Conservation (phyloP, 2,888 invertebrate genomes). For the Crocallis elinguaria region DNA sequence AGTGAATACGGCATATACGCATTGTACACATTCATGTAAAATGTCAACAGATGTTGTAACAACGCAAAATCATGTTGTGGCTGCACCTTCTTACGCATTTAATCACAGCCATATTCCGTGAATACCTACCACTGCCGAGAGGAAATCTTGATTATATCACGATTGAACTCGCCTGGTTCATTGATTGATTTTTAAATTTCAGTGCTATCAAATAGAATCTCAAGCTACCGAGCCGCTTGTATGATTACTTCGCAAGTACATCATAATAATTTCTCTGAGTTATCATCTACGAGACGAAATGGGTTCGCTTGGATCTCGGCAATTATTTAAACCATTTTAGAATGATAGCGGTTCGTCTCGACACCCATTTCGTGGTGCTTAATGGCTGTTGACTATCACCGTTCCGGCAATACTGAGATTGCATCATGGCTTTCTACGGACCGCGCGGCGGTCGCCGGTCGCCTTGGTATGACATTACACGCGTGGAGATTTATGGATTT, state of each 20-base stretch:
- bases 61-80: slow-evolving; percentile 20
- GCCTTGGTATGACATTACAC: slow-evolving; percentile 32
- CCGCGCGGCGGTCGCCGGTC: slow-evolving; percentile 23
- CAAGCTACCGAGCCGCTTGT: slow-evolving; percentile 1
- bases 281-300: slow-evolving; percentile 18
- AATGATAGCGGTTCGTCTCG: slow-evolving; percentile 29
- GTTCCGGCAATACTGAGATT: slow-evolving; percentile 48
- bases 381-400: slow-evolving; percentile 45
- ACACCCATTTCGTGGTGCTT: slow-evolving; percentile 35
- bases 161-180: slow-evolving; percentile 9
- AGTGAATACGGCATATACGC: slow-evolving; percentile 25
- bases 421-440: slow-evolving; percentile 68
- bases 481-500: slow-evolving; percentile 59
- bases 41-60: slow-evolving; percentile 47
- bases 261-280: slow-evolving; percentile 6
- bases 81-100: slow-evolving; percentile 22
- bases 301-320: slow-evolving; percentile 22
- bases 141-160: slow-evolving; percentile 25
- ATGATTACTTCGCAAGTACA: slow-evolving; percentile 3
- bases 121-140: slow-evolving; percentile 11
- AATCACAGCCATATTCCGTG: slow-evolving; percentile 5
- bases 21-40: slow-evolving; percentile 35
- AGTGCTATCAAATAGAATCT: slow-evolving; percentile 2
- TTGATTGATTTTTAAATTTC: slow-evolving; percentile 9
- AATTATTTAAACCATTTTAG: slow-evolving; percentile 36